phyloP scores from a whole-genome alignment of 2,888 invertebrate species.

The Ernsta delagoae region DNA sequence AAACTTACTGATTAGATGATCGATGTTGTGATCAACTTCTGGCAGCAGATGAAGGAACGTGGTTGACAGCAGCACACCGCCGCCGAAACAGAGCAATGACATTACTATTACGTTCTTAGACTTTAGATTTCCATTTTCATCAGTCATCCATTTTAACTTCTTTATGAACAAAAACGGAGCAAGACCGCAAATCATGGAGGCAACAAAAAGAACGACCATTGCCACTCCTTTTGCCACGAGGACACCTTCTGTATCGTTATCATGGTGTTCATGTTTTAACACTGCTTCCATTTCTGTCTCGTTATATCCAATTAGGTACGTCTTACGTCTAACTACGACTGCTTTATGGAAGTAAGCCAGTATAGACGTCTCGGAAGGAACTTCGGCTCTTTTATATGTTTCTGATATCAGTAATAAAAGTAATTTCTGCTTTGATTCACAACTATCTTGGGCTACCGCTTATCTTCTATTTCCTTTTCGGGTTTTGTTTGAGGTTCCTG shows the following conservation, averaged over 20 bases:
- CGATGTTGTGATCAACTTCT: conserved; percentile 89
- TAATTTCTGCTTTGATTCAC: too few relatives aligned
- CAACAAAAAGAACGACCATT: conserved; percentile 90
- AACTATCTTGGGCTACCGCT: too few relatives aligned
- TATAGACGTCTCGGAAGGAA: conserved; percentile 53
- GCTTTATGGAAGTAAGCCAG: background rate
- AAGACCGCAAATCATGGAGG: conserved; percentile 91
- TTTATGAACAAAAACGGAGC: conserved; percentile 61
- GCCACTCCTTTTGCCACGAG: conserved; percentile 91
- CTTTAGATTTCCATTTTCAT: too few relatives aligned
- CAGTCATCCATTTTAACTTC: conserved; percentile 54
- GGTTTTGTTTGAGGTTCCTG: too few relatives aligned
- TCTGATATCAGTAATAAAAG: conserved; percentile 54
- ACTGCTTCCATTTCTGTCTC: conserved; percentile 42
- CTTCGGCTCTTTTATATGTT: conserved; percentile 68
- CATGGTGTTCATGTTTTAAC: conserved; percentile 45
- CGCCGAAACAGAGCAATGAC: conserved; percentile 91
- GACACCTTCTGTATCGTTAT: conserved; percentile 70
- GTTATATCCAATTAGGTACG: too few relatives aligned
- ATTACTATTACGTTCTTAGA: conserved; percentile 57
- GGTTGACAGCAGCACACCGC: conserved; percentile 92
- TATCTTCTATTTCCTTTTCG: too few relatives aligned
- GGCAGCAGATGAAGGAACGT: conserved; percentile 93
- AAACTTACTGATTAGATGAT: conserved; percentile 83
- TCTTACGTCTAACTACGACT: too few relatives aligned